Evolutionary conservation across 2,888 invertebrate genomes (phyloP), one percentile per base, ranked within the genome.

Genomic region (Mantis religiosa): DNA sequence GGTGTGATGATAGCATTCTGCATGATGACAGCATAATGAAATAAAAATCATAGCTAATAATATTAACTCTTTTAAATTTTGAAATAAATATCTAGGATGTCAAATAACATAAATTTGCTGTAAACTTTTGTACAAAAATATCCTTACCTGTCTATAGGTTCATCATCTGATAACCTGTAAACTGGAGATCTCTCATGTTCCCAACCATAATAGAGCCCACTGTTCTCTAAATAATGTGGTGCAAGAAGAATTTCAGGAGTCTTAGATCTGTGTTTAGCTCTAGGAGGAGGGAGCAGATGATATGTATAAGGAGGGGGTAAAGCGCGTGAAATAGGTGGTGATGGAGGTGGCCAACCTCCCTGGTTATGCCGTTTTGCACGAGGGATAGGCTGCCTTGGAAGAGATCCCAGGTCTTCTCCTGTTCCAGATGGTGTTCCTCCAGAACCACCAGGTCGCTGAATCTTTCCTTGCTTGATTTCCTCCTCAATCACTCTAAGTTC

Each of bases 391-490:
- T 96, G 96, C 14, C 94, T 92, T 41, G 94, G 93, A 27, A 91
- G 92, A n/a, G 90, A 90, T 20, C 89, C 90, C 25, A 89, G 82
- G 28, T 90, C 90, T 27, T 90, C 90, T 27, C 89, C 89, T 9
- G 84, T 82, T 20, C 90, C 90, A 27, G 84, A 84, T 9, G 86
- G 88, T 7, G 83, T 54, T 9, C 90, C 89, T 8, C 90, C 89
- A 6, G 89, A 88, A 0, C 88, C 89, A 14, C 90, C 88, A 9
- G 93, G 93, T 47, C 92, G 90, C 89, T 92, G 92, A 28, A 93
- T 93, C 92, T 97, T 97, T 0, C 97, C 97, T 91, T 97, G 97
- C 91, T 97, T 97, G 88, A 98, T 97, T 93, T 98, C 98, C 92
- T 98, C 97, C 92, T 98, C 97, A 88, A 97, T 96, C 87, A 96